Evolutionary conservation across 23 tunicate genomes (phyloP), one percentile per base, ranked within the genome.

Genomic region (Diplosoma virens): DNA sequence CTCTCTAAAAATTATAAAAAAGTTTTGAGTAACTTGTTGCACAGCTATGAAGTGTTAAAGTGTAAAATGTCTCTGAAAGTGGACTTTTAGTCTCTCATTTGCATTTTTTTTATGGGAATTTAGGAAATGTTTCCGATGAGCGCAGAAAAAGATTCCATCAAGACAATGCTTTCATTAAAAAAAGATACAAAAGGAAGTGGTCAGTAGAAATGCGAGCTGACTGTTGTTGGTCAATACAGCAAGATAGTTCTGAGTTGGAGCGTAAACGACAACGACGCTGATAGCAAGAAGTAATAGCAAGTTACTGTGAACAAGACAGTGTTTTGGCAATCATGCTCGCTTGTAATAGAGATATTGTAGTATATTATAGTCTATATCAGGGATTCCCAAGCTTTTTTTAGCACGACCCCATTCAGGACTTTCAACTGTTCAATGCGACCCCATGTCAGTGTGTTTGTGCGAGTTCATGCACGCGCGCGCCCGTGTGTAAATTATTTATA

Each of bases 211-310:
- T 65, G 71, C 35, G 7, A 65, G 71, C 71, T 65, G 71, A 65
- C 35, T 65, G 29, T 36, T 65, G 34, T 31, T 65, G 71, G 71
- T 65, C 71, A 65, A 65, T 65, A 65, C 71, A 65, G 71, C 71
- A 24, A 58, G 65, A 58, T 58, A 58, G 65, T 58, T 58, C 65
- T 58, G n/a, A n/a, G n/a, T n/a, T n/a, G 65, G 71, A 65, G 71
- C 37, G 5, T 65, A 29, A 28, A 36, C 36, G 35, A 65, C 35
- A 36, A 65, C 26, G 35, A 65, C 71, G 35, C n/a, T 65, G 37
- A 28, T 34, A 65, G 71, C 71, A 65, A 65, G 36, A 20, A 25
- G 65, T 58, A 58, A 11, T 11, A n/a, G n/a, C n/a, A n/a, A n/a
- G n/a, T n/a, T n/a, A n/a, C n/a, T n/a, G 36, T 65, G 35, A 7